Conservation (phyloP, 2,113 vertebrate species). For the Dromaius novaehollandiae region DNA sequence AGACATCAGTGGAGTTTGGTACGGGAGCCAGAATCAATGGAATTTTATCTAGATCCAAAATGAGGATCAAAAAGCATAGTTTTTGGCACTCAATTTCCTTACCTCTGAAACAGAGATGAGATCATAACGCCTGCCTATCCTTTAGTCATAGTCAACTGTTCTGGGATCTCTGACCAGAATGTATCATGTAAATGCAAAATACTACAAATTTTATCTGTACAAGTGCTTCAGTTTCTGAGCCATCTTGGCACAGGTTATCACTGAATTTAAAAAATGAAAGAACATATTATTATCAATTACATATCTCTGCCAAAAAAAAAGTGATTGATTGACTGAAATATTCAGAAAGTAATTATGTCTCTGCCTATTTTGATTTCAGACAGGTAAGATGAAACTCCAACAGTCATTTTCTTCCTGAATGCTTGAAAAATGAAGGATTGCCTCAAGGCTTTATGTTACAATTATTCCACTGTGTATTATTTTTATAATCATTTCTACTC, state of each 20-base stretch:
- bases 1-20: not conserved
- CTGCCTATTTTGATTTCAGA: not conserved
- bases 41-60: not conserved
- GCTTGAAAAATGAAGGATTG: slow-evolving; percentile 5
- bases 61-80: not conserved
- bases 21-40: not conserved
- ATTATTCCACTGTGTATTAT: slow-evolving; percentile 41
- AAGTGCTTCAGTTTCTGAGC: not conserved
- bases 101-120: not conserved
- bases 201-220: not conserved
- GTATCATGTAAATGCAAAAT: not conserved
- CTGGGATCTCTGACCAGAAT: not conserved
- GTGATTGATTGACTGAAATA: not conserved
- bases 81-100: not conserved
- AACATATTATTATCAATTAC: not conserved
- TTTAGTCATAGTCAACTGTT: not conserved
- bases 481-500: slow-evolving; percentile 51
- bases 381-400: slow-evolving; percentile 11
- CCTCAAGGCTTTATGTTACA: slow-evolving; percentile 33
- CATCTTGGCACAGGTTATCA: not conserved
- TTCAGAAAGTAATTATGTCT: not conserved
- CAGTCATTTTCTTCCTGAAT: slow-evolving; percentile 19
- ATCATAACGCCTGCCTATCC: not conserved
- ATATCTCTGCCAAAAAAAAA: not conserved
- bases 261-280: not conserved